Evolutionary conservation across 1,140 invertebrate genomes (phyloP).

Genomic region (Tetragnatha versicolor): DNA sequence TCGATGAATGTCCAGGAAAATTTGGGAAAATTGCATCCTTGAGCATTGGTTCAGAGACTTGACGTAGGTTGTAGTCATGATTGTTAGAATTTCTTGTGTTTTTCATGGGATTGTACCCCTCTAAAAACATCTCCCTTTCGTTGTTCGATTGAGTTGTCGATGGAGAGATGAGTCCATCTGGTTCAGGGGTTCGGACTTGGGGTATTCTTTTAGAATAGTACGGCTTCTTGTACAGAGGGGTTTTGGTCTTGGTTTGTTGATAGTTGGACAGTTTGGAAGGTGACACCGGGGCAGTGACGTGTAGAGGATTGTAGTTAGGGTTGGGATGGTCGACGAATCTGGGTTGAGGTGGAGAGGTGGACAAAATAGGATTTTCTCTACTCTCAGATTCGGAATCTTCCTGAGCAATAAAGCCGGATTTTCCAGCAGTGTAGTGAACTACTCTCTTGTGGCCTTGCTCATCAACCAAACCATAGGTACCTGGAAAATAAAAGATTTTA

Average conservation of each 20-base stretch:
- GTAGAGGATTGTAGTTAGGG: not conserved
- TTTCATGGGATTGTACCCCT: too few species aligned
- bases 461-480: constrained; percentile 69
- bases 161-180: too few species aligned
- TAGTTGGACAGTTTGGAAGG: not conserved
- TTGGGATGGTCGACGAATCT: not conserved
- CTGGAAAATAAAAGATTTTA: constrained; percentile 11
- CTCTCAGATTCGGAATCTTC: constrained; percentile 59
- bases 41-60: too few species aligned
- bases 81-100: too few species aligned
- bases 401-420: constrained; percentile 71
- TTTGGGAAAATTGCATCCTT: too few species aligned
- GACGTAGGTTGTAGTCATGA: too few species aligned
- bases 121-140: too few species aligned
- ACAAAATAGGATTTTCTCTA: not conserved
- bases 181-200: too few species aligned
- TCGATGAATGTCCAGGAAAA: too few species aligned
- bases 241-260: too few species aligned
- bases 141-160: too few species aligned
- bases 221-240: not conserved
- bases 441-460: constrained; percentile 68
- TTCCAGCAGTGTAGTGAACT: constrained; percentile 71
- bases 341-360: not conserved
- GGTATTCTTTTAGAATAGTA: too few species aligned
- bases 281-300: not conserved